Evolutionary conservation across 1,140 invertebrate species (phyloP), one percentile per base, ranked within the genome.

Genomic region (Drosophila arawakana): DNA sequence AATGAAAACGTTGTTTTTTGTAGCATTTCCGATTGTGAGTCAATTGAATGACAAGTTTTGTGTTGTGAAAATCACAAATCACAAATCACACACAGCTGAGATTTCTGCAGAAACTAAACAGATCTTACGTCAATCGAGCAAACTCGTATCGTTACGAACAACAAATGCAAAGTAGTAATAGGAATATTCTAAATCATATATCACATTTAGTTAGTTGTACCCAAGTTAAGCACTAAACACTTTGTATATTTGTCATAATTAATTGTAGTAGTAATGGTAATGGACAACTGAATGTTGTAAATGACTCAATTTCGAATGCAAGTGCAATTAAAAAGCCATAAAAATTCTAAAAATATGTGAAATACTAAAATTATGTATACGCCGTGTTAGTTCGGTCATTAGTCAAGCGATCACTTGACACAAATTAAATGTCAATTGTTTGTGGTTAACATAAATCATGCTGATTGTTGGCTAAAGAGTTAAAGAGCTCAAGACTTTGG

Each of bases 351-450:
- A 30, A 30, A 30, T 30, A 30, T 30, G 25, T 41, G 21, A 34
- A 34, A 3, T 35, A n/a, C 50, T 35, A 25, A 47, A 41, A 49
- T 70, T 70, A 59, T 44, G 79, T 67, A 76, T 80, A 70, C 68
- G 63, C 59, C 47, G 54, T 52, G 60, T 66, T 58, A 11, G 35
- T 30, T n/a, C 55, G 55, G 13, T 66, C 30, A 78, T 85, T 81
- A 79, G 65, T 69, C 52, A 46, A 71, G 34, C 49, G 21, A 55
- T 50, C n/a, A 41, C 73, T 75, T 65, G 77, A 88, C 66, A 86
- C 84, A 88, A 88, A 88, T 89, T 88, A 84, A 88, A 84, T 84
- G 80, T 84, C 84, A 84, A 67, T 80, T 68, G 62, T 37, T 41
- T 25, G 61, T 70, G 70, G 73, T 15, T 82, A 80, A 60, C 73